Percentiles rank a stretch among this genome's conserved stretches.
Conservation (phyloP, 1,140 invertebrate species). For the Carcinoscorpius rotundicauda region DNA sequence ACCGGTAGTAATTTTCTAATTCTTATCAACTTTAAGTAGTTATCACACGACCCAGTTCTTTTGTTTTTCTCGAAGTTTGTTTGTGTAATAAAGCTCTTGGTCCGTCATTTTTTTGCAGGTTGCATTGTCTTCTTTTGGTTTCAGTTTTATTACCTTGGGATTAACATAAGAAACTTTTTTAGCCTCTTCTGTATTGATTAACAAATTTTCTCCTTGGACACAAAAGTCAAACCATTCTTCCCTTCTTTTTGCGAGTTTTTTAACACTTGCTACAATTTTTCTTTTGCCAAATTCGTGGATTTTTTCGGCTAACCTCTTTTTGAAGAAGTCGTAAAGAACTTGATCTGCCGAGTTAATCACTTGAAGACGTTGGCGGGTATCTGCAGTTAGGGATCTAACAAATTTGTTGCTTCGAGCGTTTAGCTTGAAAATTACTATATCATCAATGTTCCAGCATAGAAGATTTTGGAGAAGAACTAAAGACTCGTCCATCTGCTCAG, state of each 20-base stretch:
- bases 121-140: constrained; percentile 5
- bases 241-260: constrained; percentile 6
- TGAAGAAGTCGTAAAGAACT: constrained; percentile 30
- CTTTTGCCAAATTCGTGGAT: constrained; percentile 27
- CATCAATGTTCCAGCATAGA: constrained; percentile 28
- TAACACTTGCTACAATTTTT: constrained; percentile 26
- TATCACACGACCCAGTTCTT: neutral
- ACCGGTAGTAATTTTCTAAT: no score
- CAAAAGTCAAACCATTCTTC: constrained; percentile 22
- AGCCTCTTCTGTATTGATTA: neutral
- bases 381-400: constrained; percentile 13
- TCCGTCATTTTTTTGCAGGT: constrained; percentile 11
- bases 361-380: constrained; percentile 14
- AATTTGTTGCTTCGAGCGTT: constrained; percentile 17
- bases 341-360: constrained; percentile 28
- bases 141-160: constrained; percentile 8
- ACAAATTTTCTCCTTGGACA: constrained; percentile 11
- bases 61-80: constrained; percentile 8
- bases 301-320: constrained; percentile 26
- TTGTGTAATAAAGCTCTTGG: constrained; percentile 11
- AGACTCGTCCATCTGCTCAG: constrained; percentile 27
- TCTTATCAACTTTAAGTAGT: no score
- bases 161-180: constrained; percentile 7
- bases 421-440: constrained; percentile 26
- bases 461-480: constrained; percentile 25